phyloP scores from a whole-genome alignment of 2,113 vertebrate genomes.

The Macaca nemestrina region DNA sequence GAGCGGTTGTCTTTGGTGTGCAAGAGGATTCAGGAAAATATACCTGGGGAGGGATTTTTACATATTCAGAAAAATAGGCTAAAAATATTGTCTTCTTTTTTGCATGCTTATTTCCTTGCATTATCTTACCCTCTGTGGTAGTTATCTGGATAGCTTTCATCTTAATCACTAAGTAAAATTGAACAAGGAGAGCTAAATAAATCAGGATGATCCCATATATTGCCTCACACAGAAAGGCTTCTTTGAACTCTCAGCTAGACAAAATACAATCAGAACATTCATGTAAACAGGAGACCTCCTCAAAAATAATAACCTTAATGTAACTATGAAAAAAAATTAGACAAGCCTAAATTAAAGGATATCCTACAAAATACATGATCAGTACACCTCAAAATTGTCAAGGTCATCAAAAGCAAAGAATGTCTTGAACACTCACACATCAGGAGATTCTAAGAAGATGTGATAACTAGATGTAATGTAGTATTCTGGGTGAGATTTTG shows the following conservation, averaged over 20 bases:
- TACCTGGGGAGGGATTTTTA: background rate
- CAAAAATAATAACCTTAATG: background rate
- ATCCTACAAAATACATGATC: background rate
- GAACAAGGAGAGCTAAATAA: constrained; percentile 41
- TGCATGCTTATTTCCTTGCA: constrained; percentile 2
- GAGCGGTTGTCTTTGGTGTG: background rate
- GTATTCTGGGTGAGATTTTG: background rate
- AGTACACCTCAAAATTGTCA: background rate
- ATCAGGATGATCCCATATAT: constrained; percentile 18
- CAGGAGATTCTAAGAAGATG: background rate
- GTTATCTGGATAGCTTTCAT: background rate
- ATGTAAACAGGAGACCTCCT: constrained; percentile 9
- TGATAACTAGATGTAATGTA: background rate
- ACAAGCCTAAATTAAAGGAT: background rate
- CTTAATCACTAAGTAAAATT: constrained; percentile 22
- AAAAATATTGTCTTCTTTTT: constrained; percentile 9
- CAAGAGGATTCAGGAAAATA: constrained; percentile 56
- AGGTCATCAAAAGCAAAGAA: background rate
- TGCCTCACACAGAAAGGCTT: background rate
- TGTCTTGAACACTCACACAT: background rate
- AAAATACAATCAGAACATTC: constrained; percentile 44
- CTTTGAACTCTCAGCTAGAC: constrained; percentile 21
- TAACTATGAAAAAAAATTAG: background rate
- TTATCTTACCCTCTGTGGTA: constrained; percentile 6
- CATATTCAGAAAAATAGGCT: constrained; percentile 9